A percentile compares a stretch with the other conserved stretches of the same genome.
Conservation (phyloP, 2,888 invertebrate genomes). For the Nipponacmea schrenckii region DNA sequence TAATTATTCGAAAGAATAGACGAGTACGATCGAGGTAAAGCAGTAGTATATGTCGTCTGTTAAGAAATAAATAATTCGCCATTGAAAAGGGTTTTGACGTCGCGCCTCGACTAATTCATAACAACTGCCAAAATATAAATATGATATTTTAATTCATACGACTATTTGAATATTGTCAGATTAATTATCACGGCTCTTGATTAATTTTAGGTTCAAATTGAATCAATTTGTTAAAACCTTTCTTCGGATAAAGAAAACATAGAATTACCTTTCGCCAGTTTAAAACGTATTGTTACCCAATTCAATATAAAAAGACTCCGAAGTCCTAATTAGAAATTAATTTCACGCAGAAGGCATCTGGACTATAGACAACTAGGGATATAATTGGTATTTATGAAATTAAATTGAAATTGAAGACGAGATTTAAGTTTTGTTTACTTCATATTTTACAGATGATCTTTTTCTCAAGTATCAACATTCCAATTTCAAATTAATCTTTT, state of each 20-base stretch:
- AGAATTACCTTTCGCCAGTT: too few species aligned
- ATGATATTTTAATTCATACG: background rate
- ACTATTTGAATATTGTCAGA: background rate
- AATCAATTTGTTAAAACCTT: background rate
- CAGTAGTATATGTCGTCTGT: background rate
- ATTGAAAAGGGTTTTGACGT: background rate
- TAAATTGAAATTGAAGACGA: too few species aligned
- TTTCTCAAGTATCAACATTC: too few species aligned
- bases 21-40: background rate
- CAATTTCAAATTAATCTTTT: too few species aligned
- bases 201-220: background rate
- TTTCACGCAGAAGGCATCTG: background rate
- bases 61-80: too few species aligned
- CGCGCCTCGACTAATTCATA: background rate
- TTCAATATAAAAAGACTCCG: too few species aligned
- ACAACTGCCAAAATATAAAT: conserved; percentile 3
- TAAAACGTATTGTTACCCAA: too few species aligned
- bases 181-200: background rate
- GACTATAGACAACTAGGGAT: too few species aligned
- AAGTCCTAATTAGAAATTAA: background rate
- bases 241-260: too few species aligned
- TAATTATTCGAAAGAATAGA: background rate
- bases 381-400: too few species aligned
- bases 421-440: too few species aligned
- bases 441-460: too few species aligned